Evolutionary conservation across 2,113 vertebrate genomes (phyloP).

Genomic region (Danio rerio): GRCz12tu NC_133184.1:28785001-28785500

Average conservation of each 20-base stretch:
- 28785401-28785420: constrained; percentile 29
- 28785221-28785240: constrained; percentile 64
- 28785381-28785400: constrained; percentile 25
- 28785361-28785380: constrained; percentile 32
- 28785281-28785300: constrained; percentile 69
- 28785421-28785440: constrained; percentile 27
- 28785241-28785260: constrained; percentile 63
- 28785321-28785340: constrained; percentile 33
- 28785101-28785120: constrained; percentile 4
- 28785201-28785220: constrained; percentile 67
- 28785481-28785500: too few relatives aligned
- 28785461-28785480: too few relatives aligned
- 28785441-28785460: too few relatives aligned
- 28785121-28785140: constrained; percentile 67
- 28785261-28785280: constrained; percentile 67
- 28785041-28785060: constrained; percentile 75
- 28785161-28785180: constrained; percentile 68
- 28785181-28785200: constrained; percentile 71
- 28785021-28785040: constrained; percentile 64
- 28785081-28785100: constrained; percentile 62
- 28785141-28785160: constrained; percentile 75
- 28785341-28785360: constrained; percentile 46
- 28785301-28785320: constrained; percentile 46
- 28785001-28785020: constrained; percentile 61
- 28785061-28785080: constrained; percentile 75